Conservation (phyloP, 2,888 invertebrate genomes). For the Melinaea marsaeus region DNA sequence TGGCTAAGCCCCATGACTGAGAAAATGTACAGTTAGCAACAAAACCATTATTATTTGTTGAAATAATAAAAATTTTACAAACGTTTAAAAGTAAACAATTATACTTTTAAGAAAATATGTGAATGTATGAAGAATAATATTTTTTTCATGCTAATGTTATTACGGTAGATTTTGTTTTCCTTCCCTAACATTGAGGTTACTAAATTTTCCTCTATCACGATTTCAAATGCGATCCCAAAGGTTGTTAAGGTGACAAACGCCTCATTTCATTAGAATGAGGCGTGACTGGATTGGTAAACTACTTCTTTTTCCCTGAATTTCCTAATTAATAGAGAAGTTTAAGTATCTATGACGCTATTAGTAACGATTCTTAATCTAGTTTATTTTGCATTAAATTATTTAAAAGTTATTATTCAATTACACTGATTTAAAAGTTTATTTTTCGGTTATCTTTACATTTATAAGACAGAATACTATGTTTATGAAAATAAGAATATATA, state of each 20-base stretch:
- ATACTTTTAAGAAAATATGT: conserved; percentile 12
- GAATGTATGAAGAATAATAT: not conserved
- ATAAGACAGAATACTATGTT: too few species aligned
- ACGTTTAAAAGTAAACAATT: conserved; percentile 28
- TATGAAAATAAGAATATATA: too few species aligned
- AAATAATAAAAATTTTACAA: conserved; percentile 24
- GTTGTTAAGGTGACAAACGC: conserved; percentile 66
- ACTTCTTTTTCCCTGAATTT: conserved; percentile 38
- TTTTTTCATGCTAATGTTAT: too few species aligned
- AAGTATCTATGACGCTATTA: too few species aligned
- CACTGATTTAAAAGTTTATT: too few species aligned
- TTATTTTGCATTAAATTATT: too few species aligned
- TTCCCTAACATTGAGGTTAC: conserved; percentile 37
- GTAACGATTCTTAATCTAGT: too few species aligned
- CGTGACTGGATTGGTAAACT: conserved; percentile 65
- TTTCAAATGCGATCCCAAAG: conserved; percentile 60
- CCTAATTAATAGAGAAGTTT: conserved; percentile 39
- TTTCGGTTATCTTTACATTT: too few species aligned
- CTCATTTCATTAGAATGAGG: conserved; percentile 62
- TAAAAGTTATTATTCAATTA: too few species aligned
- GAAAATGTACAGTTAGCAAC: conserved; percentile 27
- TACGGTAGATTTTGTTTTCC: not conserved
- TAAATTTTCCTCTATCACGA: conserved; percentile 69
- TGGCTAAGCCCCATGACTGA: conserved; percentile 26
- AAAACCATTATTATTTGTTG: conserved; percentile 25